Evolutionary conservation across 2,113 vertebrate species (phyloP), one percentile per base, ranked within the genome.

Genomic region (Embiotoca jacksoni): DNA sequence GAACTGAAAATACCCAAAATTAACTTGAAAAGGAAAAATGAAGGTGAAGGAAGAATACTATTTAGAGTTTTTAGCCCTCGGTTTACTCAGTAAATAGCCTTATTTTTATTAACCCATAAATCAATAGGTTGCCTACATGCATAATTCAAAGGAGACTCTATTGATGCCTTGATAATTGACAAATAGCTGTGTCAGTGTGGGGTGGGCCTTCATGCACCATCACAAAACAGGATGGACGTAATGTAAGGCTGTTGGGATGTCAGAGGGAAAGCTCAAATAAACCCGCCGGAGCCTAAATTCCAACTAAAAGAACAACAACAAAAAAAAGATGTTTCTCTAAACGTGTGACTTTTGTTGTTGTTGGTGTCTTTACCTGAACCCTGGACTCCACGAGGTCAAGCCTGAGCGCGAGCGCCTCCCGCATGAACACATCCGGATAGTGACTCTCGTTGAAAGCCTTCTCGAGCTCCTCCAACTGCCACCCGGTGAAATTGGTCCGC

Each of bases 391-490:
- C 97, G 78, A 99, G 95, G 85, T 99, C 98, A 37, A 99, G 95
- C 78, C 98, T 94, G 87, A 99, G 94, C 41, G 98, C 98, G 82
- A 99, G 95, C 72, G 98, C 98, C 93, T 99, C 98, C 75, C 98
- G 92, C 98, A 99, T 99, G 91, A 99, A 99, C 88, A 99, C 98
- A 78, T 99, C 98, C 35, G 98, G 98, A 49, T 99, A 99, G 92
- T 99, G 98, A 66, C 98, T 99, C 91, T 99, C 98, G 74, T 96
- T 99, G 88, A 99, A 99, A 15, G 98, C 98, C 82, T 98, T 99
- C 88, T 99, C 98, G 78, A 99, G 92, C 94, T 99, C 98, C 90
- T 99, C 98, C 81, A 99, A 94, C 93, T 99, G 98, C 98, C 98
- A 99, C 79, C 98, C 98, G 0, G 98, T 99, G 91, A 99, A 99